phyloP scores from a whole-genome alignment of 2,113 vertebrate species.

The Lethenteron camtschaticum region DNA sequence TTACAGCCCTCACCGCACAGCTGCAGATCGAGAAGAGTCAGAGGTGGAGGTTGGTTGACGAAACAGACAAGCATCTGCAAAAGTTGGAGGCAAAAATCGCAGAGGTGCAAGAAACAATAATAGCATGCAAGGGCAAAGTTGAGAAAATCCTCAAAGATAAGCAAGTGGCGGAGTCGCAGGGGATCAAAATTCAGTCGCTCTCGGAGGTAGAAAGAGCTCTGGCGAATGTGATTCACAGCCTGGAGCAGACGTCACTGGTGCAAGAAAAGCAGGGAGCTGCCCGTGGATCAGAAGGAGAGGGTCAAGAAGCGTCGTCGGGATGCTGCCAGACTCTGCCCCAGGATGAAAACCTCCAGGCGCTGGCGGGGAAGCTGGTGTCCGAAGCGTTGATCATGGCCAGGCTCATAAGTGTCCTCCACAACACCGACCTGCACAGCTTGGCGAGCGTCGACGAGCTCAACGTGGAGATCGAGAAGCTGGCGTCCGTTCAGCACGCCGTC shows the following conservation, averaged over 20 bases:
- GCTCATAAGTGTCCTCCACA: too few species aligned
- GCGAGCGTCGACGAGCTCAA: too few species aligned
- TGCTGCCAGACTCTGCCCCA: too few species aligned
- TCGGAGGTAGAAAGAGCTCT: conserved; percentile 37
- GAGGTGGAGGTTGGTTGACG: conserved; percentile 16
- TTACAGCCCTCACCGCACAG: conserved; percentile 25
- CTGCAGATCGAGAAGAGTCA: conserved; percentile 27
- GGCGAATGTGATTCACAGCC: conserved; percentile 28
- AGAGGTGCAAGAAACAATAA: conserved; percentile 42
- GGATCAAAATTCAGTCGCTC: conserved; percentile 23
- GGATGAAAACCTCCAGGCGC: too few species aligned
- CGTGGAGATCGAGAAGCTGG: too few species aligned
- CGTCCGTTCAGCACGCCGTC: too few species aligned
- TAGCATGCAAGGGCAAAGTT: conserved; percentile 44
- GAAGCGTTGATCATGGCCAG: too few species aligned
- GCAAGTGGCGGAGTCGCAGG: conserved; percentile 16
- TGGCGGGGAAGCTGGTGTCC: too few species aligned
- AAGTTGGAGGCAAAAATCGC: conserved; percentile 29
- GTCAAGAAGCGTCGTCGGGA: too few species aligned
- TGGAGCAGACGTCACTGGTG: conserved; percentile 17
- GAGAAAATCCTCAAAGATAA: conserved; percentile 24
- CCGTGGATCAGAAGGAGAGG: too few species aligned
- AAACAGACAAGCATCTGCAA: conserved; percentile 13
- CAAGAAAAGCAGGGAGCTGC: too few species aligned
- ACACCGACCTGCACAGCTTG: too few species aligned